phyloP scores from a whole-genome alignment of 2,113 vertebrate genomes.

The Miniopterus natalensis region DNA sequence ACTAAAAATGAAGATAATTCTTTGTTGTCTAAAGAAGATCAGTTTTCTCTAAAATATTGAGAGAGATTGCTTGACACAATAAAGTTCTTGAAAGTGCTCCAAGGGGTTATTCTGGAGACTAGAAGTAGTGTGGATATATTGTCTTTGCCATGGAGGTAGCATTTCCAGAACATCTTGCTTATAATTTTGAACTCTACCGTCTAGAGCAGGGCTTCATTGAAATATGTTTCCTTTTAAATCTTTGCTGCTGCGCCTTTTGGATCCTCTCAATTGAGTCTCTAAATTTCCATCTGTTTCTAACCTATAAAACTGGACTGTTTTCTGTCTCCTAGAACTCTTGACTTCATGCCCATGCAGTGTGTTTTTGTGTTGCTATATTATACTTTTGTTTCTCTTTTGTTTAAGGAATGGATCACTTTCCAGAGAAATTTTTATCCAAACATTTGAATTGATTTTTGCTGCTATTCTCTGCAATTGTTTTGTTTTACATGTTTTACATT shows the following conservation, averaged over 20 bases:
- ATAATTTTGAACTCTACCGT: slow-evolving; percentile 58
- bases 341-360: slow-evolving; percentile 65
- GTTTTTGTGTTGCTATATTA: slow-evolving; percentile 72
- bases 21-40: slow-evolving; percentile 32
- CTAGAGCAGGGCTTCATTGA: slow-evolving; percentile 52
- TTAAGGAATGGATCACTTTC: slow-evolving; percentile 75
- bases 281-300: slow-evolving; percentile 80
- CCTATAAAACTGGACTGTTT: slow-evolving; percentile 74
- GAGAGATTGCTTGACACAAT: slow-evolving; percentile 6
- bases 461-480: slow-evolving; percentile 48
- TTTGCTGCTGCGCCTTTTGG: slow-evolving; percentile 66
- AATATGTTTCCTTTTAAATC: slow-evolving; percentile 75
- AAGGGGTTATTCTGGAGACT: slow-evolving; percentile 10
- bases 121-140: slow-evolving; percentile 7
- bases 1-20: slow-evolving; percentile 21
- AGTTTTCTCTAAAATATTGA: slow-evolving; percentile 57
- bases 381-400: slow-evolving; percentile 79
- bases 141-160: neutral
- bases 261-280: slow-evolving; percentile 69
- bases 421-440: slow-evolving; percentile 74
- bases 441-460: slow-evolving; percentile 73
- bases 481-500: slow-evolving; percentile 65
- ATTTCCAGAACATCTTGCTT: slow-evolving; percentile 67
- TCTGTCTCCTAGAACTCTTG: slow-evolving; percentile 75
- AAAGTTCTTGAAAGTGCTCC: neutral